phyloP scores from a whole-genome alignment of 2,888 invertebrate genomes.

The Parnassius glacialis region DNA sequence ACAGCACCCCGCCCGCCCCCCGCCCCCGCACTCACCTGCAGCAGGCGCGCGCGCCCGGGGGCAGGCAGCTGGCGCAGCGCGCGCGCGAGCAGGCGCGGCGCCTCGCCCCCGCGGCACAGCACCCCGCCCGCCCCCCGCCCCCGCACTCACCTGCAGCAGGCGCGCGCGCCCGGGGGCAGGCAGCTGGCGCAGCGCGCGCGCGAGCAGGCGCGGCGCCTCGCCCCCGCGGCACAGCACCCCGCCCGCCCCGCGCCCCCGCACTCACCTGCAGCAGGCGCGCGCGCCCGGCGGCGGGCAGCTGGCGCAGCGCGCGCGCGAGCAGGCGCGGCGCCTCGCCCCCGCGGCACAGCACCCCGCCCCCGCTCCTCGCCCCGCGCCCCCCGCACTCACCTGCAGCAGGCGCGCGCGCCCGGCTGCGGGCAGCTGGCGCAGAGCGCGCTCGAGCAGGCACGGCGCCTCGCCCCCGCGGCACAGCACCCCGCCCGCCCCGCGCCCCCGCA shows the following conservation, averaged over 20 bases:
- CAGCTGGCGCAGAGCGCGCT: constrained; percentile 90
- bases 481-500: constrained; percentile 78
- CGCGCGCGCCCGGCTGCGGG: no score
- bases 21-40: constrained; percentile 50
- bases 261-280: constrained; percentile 38
- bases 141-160: background rate
- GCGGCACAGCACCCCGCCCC: constrained; percentile 69
- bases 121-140: constrained; percentile 67
- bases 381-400: no score
- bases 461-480: constrained; percentile 41
- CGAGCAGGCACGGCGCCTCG: constrained; percentile 38
- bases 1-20: constrained; percentile 61
- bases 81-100: constrained; percentile 91
- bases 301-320: no score
- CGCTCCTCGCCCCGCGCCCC: no score
- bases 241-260: constrained; percentile 72
- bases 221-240: constrained; percentile 41
- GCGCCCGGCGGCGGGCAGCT: constrained; percentile 43
- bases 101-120: constrained; percentile 85
- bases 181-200: constrained; percentile 83
- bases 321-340: no score
- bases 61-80: constrained; percentile 81
- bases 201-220: constrained; percentile 39
- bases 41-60: constrained; percentile 39
- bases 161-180: constrained; percentile 20